Evolutionary conservation across 2,113 vertebrate genomes (phyloP), one percentile per base, ranked within the genome.

Genomic region (Nothobranchius furzeri): DNA sequence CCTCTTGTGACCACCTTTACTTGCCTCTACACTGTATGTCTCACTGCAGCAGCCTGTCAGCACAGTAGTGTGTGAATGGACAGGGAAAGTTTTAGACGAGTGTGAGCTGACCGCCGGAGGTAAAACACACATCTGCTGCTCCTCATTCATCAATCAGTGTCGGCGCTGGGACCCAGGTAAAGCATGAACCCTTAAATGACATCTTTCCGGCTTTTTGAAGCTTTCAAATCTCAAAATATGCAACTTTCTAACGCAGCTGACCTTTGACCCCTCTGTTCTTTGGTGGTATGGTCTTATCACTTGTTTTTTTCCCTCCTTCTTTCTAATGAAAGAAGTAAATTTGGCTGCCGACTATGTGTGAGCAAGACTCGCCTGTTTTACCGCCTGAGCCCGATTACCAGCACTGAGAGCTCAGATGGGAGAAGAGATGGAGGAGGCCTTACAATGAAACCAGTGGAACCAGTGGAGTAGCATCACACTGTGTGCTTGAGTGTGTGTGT

Each of bases 391-490:
- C 64, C 59, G 52, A 75, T 62, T 76, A 43, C 49, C 0, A 84
- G 73, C 50, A 53, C 62, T 65, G 62, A 47, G 75, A 82, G 83
- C 78, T 71, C 64, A 65, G 65, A 49, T 68, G 55, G 49, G 42
- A 82, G 61, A 68, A 36, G 42, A 79, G 59, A 67, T 77, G 61
- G 56, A 64, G 60, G 60, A 68, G 56, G 73, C 62, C 20, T 82
- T 35, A 68, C 50, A 84, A 42, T 75, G 78, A 75, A 89, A 91
- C 88, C 71, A 89, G 88, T 79, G 84, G 75, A 87, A 88, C 87
- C 82, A 82, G 88, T 81, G 70, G 76, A 82, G 88, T 87, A 66
- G 81, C 81, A 66, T 80, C 78, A 51, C 58, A 47, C 50, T 49
- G 48, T 9, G n/a, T n/a, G 48, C 2, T 1, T 49, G n/a, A 68